Percentiles rank a stretch among this genome's conserved stretches.
Conservation (phyloP, 2,113 vertebrate species). For the Glaucidium brasilianum region DNA sequence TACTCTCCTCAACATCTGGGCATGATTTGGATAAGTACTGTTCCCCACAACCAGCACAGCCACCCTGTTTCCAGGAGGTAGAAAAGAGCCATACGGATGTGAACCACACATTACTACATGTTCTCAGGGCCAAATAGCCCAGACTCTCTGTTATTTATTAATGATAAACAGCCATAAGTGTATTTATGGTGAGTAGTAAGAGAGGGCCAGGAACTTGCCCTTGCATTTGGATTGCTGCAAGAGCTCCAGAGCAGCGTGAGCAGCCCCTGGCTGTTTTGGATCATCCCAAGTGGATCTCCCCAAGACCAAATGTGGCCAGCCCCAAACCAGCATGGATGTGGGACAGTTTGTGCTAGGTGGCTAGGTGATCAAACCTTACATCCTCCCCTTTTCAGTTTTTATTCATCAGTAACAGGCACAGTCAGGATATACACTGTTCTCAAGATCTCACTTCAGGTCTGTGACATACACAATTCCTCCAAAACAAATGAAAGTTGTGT, state of each 20-base stretch:
- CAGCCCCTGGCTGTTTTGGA: not conserved
- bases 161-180: not conserved
- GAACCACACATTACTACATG: not conserved
- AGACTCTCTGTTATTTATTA: not conserved
- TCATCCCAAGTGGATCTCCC: not conserved
- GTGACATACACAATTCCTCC: not conserved
- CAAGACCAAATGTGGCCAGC: not conserved
- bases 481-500: not conserved
- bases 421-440: not conserved
- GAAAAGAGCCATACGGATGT: not conserved
- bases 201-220: not conserved
- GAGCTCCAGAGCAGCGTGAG: rapidly evolving
- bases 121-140: not conserved
- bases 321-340: rapidly evolving
- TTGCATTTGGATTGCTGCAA: not conserved
- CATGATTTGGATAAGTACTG: not conserved
- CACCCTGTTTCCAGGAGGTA: not conserved
- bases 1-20: not conserved
- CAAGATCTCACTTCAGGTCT: not conserved
- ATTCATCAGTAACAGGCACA: not conserved
- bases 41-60: not conserved
- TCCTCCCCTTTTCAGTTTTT: not conserved
- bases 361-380: no score
- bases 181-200: not conserved
- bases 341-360: not conserved